A percentile compares a stretch with the other conserved stretches of the same genome.
Conservation (phyloP, 2,888 invertebrate genomes). For the Hesperia comma region DNA sequence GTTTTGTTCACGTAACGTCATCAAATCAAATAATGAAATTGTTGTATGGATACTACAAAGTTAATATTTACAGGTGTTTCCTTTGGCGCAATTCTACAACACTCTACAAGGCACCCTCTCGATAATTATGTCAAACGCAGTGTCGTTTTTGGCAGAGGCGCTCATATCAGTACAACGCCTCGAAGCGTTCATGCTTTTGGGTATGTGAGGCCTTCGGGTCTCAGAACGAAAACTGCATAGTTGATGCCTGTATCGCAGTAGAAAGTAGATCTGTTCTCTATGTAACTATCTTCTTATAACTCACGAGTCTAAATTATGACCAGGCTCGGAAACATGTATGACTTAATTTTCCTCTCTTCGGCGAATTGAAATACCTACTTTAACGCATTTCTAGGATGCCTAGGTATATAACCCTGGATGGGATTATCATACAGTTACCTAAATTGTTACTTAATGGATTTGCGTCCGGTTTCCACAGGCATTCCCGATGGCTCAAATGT, state of each 20-base stretch:
- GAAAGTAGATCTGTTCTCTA: slow-evolving; percentile 39
- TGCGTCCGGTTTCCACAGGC: slow-evolving; percentile 74
- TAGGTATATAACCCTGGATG: slow-evolving; percentile 3
- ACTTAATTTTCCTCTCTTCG: slow-evolving; percentile 25
- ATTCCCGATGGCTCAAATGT: slow-evolving; percentile 90
- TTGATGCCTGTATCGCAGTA: slow-evolving; percentile 45
- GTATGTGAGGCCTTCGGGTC: slow-evolving; percentile 62
- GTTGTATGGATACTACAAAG: slow-evolving; percentile 25
- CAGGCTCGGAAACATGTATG: slow-evolving; percentile 47
- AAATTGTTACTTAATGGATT: slow-evolving; percentile 12
- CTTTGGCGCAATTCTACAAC: slow-evolving; percentile 86
- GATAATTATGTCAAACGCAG: slow-evolving; percentile 84
- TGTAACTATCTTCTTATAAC: slow-evolving; percentile 33
- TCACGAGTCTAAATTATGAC: slow-evolving; percentile 58
- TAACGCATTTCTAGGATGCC: slow-evolving; percentile 30
- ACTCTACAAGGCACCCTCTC: slow-evolving; percentile 85
- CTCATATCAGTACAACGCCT: slow-evolving; percentile 85
- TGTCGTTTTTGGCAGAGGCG: slow-evolving; percentile 85
- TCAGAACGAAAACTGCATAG: slow-evolving; percentile 41
- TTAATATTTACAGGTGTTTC: slow-evolving; percentile 78
- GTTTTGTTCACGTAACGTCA: slow-evolving; percentile 39
- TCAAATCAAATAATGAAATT: slow-evolving; percentile 8
- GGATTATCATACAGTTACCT: background rate
- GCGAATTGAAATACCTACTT: slow-evolving; percentile 24
- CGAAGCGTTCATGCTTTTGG: slow-evolving; percentile 84